Evolutionary conservation across 2,113 vertebrate species (phyloP).

Genomic region (Sterrhoptilus dennistouni): DNA sequence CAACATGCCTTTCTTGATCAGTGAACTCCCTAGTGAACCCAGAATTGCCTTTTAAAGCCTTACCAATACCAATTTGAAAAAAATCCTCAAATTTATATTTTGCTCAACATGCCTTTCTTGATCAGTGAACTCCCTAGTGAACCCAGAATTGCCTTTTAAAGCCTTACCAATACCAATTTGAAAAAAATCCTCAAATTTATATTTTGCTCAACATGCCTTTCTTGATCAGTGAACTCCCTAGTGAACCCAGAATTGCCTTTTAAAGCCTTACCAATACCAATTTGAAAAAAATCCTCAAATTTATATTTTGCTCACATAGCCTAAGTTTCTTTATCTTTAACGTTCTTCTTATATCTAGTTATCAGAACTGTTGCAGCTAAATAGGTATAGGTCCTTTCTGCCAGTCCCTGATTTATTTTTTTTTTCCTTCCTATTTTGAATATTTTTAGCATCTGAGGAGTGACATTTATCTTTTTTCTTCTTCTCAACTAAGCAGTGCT

Average conservation of each 20-base stretch:
- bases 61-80: background rate
- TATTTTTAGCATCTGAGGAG: background rate
- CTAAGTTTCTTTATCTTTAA: background rate
- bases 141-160: background rate
- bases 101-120: background rate
- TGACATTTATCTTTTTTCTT: background rate
- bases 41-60: background rate
- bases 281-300: background rate
- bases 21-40: background rate
- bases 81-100: background rate
- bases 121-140: background rate
- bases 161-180: background rate
- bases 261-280: background rate
- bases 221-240: background rate
- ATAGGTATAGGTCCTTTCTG: background rate
- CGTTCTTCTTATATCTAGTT: background rate
- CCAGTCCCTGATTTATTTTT: background rate
- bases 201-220: background rate
- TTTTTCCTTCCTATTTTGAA: background rate
- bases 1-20: background rate
- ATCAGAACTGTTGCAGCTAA: background rate
- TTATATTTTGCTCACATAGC: rapidly evolving
- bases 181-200: background rate
- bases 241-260: background rate
- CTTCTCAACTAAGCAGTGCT: background rate